Evolutionary conservation across 2,113 vertebrate species (phyloP).

Genomic region (Otis tarda): DNA sequence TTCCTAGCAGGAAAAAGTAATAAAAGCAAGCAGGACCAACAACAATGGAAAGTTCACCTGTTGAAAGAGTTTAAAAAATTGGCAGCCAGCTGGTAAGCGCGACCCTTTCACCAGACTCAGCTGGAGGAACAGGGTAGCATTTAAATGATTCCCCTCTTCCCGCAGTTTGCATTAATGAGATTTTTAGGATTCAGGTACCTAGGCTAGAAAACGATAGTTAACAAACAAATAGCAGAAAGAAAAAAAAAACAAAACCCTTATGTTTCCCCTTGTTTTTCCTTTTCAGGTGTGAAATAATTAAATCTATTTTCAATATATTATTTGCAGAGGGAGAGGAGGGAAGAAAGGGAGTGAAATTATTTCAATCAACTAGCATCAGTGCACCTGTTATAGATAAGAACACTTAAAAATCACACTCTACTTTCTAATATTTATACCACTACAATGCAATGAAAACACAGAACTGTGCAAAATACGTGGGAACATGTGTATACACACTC

Average conservation of each 20-base stretch:
- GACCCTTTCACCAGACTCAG: constrained; percentile 15
- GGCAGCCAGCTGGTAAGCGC: constrained; percentile 7
- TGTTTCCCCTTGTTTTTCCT: background rate
- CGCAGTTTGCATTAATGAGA: background rate
- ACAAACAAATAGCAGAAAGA: background rate
- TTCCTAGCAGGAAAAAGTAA: background rate
- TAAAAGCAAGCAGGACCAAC: constrained; percentile 8
- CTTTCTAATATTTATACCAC: background rate
- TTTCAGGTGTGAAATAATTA: background rate
- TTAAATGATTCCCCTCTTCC: background rate
- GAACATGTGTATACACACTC: background rate
- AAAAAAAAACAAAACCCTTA: accelerated
- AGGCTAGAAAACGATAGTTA: background rate
- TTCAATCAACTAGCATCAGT: background rate
- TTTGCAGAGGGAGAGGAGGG: background rate
- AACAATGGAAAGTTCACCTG: constrained; percentile 33
- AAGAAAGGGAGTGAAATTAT: background rate
- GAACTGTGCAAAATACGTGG: background rate
- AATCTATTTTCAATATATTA: background rate
- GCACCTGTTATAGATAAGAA: background rate
- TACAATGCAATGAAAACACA: background rate
- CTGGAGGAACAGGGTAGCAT: background rate
- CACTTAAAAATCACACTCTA: background rate
- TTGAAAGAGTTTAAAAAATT: constrained; percentile 48
- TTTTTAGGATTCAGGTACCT: background rate